A percentile compares a stretch with the other conserved stretches of the same genome.
Conservation (phyloP, 2,888 invertebrate genomes). For the Portevinia maculata region DNA sequence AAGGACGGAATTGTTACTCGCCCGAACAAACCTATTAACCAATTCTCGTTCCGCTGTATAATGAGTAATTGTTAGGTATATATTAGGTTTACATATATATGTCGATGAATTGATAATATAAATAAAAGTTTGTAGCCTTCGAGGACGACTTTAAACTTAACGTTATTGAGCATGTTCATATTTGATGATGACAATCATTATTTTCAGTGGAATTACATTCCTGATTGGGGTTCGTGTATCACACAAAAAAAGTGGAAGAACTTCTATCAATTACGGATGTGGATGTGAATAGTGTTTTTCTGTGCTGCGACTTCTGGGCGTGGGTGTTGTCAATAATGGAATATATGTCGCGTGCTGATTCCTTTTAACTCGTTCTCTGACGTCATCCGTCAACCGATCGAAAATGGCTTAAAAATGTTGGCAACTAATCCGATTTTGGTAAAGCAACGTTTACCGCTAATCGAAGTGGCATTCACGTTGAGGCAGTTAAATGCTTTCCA, state of each 20-base stretch:
- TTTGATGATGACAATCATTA: conserved; percentile 62
- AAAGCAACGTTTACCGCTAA: neutral
- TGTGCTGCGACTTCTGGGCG: conserved; percentile 1
- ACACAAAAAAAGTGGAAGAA: neutral
- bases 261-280: conserved; percentile 38
- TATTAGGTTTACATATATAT: conserved; percentile 15
- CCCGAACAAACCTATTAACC: conserved; percentile 31
- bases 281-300: conserved; percentile 9
- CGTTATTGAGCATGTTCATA: conserved; percentile 31
- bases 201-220: conserved; percentile 31
- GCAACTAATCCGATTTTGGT: no score
- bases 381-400: neutral
- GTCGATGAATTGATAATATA: conserved; percentile 42
- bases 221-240: neutral
- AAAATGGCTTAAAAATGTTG: neutral
- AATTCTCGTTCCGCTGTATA: conserved; percentile 12
- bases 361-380: neutral
- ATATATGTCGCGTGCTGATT: conserved; percentile 7
- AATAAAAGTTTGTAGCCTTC: conserved; percentile 12
- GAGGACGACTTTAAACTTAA: neutral
- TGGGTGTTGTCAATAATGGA: neutral
- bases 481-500: neutral
- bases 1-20: conserved; percentile 30
- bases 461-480: neutral
- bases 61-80: conserved; percentile 14